phyloP scores from a whole-genome alignment of 2,797 vertebrate species.

The Yasuhikotakia modesta region DNA sequence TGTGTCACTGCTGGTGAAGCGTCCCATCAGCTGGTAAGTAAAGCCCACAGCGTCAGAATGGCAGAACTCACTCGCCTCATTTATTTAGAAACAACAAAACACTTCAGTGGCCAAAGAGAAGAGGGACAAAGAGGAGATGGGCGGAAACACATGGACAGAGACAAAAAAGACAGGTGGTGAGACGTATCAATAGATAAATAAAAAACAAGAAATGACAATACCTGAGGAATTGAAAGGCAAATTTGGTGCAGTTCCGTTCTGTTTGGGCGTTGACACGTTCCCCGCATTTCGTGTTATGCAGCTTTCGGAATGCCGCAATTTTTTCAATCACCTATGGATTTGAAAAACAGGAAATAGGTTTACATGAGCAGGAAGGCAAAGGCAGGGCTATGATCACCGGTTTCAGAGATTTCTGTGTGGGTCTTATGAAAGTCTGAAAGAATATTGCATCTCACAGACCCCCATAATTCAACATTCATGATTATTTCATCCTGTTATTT shows the following conservation, averaged over 20 bases:
- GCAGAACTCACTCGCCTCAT: slow-evolving; percentile 40
- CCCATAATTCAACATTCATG: neutral
- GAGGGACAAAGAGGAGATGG: slow-evolving; percentile 43
- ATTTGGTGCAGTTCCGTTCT: slow-evolving; percentile 19
- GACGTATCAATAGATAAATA: slow-evolving; percentile 43
- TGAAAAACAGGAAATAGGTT: slow-evolving; percentile 2
- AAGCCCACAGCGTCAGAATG: slow-evolving; percentile 45
- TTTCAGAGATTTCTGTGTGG: neutral
- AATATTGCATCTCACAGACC: neutral
- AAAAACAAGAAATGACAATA: slow-evolving; percentile 38
- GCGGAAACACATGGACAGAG: slow-evolving; percentile 38
- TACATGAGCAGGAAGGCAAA: slow-evolving; percentile 1
- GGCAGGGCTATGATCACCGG: neutral
- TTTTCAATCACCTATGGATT: slow-evolving; percentile 1
- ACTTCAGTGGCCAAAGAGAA: slow-evolving; percentile 38
- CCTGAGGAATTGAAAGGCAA: slow-evolving; percentile 24
- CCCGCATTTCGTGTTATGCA: neutral
- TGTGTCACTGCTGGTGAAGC: slow-evolving; percentile 36
- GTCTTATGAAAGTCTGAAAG: neutral
- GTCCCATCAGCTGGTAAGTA: slow-evolving; percentile 30
- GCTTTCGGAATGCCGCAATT: slow-evolving; percentile 3
- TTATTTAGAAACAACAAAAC: slow-evolving; percentile 47
- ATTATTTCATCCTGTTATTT: neutral
- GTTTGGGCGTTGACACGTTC: neutral
- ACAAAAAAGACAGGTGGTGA: slow-evolving; percentile 47